Evolutionary conservation across 2,888 invertebrate genomes (phyloP).

Genomic region (Steromphala cineraria): DNA sequence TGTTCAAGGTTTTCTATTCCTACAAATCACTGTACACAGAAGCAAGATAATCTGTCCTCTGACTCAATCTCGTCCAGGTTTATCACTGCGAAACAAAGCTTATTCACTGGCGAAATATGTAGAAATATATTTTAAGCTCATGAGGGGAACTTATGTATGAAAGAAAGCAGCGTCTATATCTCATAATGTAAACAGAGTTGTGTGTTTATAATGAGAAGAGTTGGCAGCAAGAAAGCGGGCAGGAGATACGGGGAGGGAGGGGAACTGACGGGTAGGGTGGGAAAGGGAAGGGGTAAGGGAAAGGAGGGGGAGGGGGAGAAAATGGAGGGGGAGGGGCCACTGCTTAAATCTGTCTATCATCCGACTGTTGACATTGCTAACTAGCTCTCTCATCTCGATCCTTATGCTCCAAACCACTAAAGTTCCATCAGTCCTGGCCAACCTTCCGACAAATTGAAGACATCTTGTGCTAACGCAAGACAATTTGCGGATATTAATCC

Average conservation of each 20-base stretch:
- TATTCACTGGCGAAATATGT: too few species aligned
- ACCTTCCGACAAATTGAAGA: not conserved
- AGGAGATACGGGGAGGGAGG: not conserved
- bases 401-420: not conserved
- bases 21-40: too few species aligned
- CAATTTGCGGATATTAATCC: slow-evolving; percentile 6
- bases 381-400: not conserved
- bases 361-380: not conserved
- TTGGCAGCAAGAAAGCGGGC: not conserved
- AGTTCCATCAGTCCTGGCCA: not conserved
- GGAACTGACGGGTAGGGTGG: not conserved
- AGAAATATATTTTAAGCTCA: too few species aligned
- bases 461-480: slow-evolving; percentile 1
- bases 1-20: too few species aligned
- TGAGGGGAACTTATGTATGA: too few species aligned
- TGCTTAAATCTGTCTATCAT: not conserved
- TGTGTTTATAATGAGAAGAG: too few species aligned
- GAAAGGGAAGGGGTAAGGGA: not conserved
- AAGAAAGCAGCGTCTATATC: too few species aligned
- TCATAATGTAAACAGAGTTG: too few species aligned
- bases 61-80: too few species aligned
- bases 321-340: not conserved
- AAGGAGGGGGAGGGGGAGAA: not conserved
- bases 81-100: too few species aligned
- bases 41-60: too few species aligned